phyloP scores from a whole-genome alignment of 2,113 vertebrate genomes.

The Geothlypis trichas region DNA sequence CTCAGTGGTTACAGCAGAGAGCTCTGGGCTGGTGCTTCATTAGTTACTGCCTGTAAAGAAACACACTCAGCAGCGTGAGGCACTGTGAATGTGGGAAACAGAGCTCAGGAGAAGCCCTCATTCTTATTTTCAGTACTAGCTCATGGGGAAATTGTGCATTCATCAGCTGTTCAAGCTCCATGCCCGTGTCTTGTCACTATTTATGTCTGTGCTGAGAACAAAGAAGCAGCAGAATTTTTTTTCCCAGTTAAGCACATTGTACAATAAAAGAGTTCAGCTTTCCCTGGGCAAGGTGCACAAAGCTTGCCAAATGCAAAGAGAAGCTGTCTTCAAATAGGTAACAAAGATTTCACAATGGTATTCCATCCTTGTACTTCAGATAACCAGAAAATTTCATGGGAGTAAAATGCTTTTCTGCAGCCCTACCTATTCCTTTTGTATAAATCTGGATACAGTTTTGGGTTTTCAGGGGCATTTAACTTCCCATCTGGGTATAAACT shows the following conservation, averaged over 20 bases:
- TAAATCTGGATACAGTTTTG: not conserved
- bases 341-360: not conserved
- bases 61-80: not conserved
- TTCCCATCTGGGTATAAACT: not conserved
- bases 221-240: not conserved
- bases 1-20: not conserved
- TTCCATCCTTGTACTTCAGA: not conserved
- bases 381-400: not conserved
- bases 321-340: not conserved
- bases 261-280: not conserved
- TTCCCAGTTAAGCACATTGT: not conserved
- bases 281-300: not conserved
- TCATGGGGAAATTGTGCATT: not conserved
- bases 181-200: not conserved
- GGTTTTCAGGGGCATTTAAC: not conserved
- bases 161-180: not conserved
- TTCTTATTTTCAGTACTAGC: not conserved
- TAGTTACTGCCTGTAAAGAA: not conserved
- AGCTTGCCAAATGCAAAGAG: not conserved
- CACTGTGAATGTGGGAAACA: not conserved
- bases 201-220: not conserved
- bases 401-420: not conserved
- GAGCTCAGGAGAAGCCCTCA: not conserved
- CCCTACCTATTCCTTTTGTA: not conserved
- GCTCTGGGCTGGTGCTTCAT: not conserved